Percentiles rank a stretch among this genome's conserved stretches.
Evolutionary conservation across 2,888 invertebrate species (phyloP).

Genomic region (Tetragonisca angustula): DNA sequence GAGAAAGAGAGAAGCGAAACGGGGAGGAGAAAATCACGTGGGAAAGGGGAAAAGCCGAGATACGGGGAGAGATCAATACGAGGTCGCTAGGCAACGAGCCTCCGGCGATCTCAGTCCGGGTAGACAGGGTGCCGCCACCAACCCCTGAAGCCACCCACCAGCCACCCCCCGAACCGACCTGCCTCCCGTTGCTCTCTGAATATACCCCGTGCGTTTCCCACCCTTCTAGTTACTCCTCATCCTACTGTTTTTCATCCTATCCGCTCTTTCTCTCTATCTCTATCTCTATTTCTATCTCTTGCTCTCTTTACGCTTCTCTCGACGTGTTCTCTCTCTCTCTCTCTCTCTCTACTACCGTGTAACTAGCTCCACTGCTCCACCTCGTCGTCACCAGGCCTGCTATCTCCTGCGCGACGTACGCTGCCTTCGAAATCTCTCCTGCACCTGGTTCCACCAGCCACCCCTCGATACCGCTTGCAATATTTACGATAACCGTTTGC

Average conservation of each 20-base stretch:
- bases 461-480: constrained; percentile 55
- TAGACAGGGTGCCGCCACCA: constrained; percentile 86
- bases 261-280: constrained; percentile 68
- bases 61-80: constrained; percentile 84
- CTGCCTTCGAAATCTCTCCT: constrained; percentile 64
- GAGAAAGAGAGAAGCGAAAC: constrained; percentile 24
- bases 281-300: neutral
- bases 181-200: constrained; percentile 57
- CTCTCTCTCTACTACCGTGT: constrained; percentile 2
- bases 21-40: constrained; percentile 68
- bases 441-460: constrained; percentile 50
- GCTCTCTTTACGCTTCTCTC: too few relatives aligned
- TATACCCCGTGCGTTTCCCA: constrained; percentile 44
- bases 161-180: constrained; percentile 67
- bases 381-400: constrained; percentile 52
- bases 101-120: constrained; percentile 85
- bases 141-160: constrained; percentile 85
- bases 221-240: constrained; percentile 73
- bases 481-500: constrained; percentile 65
- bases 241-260: constrained; percentile 69
- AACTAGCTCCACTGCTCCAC: constrained; percentile 8
- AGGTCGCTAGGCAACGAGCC: constrained; percentile 84
- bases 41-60: constrained; percentile 79
- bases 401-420: constrained; percentile 58
- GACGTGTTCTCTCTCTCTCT: neutral